These are phyloP conservation scores for Phataginus tricuspis DNA, from an alignment of 2,797 vertebrate genomes.

Conservation along the genomic window DNA sequence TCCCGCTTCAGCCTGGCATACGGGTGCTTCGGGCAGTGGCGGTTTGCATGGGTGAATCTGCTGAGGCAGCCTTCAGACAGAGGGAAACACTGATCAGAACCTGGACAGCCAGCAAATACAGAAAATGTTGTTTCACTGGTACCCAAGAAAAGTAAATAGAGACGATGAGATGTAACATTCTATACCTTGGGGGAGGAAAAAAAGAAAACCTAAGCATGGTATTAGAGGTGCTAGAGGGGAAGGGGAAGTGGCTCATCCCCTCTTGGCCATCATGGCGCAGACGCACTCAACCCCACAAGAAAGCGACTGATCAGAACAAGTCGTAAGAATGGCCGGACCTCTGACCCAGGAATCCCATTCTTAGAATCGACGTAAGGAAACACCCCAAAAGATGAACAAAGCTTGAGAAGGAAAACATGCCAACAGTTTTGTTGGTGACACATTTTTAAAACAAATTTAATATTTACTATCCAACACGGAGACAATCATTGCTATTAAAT, in stretches of 20 bases:
- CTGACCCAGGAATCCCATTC: neutral
- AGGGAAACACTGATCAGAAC: slow-evolving; percentile 53
- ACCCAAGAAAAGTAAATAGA: neutral
- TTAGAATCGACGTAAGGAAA: neutral
- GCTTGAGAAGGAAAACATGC: neutral
- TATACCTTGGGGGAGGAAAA: neutral
- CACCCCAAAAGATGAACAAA: neutral
- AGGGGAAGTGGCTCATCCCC: neutral
- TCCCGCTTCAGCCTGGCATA: slow-evolving; percentile 96
- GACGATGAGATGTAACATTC: neutral
- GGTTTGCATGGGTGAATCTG: slow-evolving; percentile 98
- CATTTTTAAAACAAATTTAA: slow-evolving; percentile 35
- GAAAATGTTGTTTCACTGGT: neutral
- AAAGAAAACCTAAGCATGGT: neutral
- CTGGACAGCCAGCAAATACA: neutral
- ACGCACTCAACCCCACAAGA: neutral
- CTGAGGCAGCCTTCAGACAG: slow-evolving; percentile 92
- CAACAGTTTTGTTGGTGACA: slow-evolving; percentile 21
- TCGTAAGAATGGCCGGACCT: neutral
- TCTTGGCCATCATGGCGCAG: neutral
- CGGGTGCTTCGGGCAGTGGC: slow-evolving; percentile 97
- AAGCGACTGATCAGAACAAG: neutral
- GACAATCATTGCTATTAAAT: neutral
- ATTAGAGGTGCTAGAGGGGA: neutral
- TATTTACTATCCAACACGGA: neutral